Conservation (phyloP, 1,140 invertebrate genomes). For the Pseudomyrmex dendroicus region DNA sequence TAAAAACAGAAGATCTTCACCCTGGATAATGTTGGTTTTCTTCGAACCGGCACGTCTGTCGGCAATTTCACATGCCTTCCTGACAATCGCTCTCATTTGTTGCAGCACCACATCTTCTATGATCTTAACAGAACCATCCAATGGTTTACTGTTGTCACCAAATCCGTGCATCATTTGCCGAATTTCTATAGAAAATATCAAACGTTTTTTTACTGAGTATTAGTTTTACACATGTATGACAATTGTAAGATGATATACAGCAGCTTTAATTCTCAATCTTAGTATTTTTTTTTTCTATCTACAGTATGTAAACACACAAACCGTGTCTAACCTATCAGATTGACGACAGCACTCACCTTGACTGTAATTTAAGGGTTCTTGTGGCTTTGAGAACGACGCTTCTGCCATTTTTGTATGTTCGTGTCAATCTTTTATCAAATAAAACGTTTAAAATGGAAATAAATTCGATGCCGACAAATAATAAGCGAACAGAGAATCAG, state of each 20-base stretch:
- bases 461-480: background rate
- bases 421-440: conserved; percentile 5
- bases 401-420: conserved; percentile 65
- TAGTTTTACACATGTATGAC: background rate
- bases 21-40: conserved; percentile 67
- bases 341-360: conserved; percentile 60
- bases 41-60: conserved; percentile 79
- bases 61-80: conserved; percentile 85
- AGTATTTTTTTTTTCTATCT: no score
- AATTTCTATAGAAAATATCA: conserved; percentile 83
- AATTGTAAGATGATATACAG: no score
- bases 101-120: conserved; percentile 87
- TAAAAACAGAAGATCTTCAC: conserved; percentile 87
- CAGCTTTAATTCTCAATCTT: background rate
- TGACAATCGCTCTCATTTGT: conserved; percentile 86
- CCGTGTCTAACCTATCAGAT: conserved; percentile 19
- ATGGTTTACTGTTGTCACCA: conserved; percentile 86
- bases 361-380: conserved; percentile 71
- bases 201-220: background rate
- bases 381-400: conserved; percentile 65
- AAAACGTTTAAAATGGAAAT: background rate
- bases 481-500: no score
- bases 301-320: background rate
- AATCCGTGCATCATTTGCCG: conserved; percentile 89
- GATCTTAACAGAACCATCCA: conserved; percentile 86